These are phyloP conservation scores for Anniella stebbinsi DNA, from an alignment of 2,797 vertebrate species.

Conservation along the genomic window DNA sequence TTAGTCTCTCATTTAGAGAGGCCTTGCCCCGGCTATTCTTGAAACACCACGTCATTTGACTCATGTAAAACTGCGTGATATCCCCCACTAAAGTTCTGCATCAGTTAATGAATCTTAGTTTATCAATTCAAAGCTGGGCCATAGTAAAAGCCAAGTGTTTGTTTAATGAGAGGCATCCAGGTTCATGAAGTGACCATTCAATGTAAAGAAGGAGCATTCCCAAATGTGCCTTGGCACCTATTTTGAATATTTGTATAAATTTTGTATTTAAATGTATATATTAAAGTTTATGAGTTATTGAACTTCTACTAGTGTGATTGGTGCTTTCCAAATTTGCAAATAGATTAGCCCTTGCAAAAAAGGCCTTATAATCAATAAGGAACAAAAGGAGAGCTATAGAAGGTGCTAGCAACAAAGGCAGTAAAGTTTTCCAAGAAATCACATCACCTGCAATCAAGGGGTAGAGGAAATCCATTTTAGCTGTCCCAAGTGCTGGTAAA, in stretches of 20 bases:
- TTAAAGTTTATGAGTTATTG: background rate
- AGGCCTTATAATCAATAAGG: background rate
- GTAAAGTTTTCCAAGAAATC: background rate
- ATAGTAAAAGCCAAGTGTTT: background rate
- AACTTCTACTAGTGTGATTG: background rate
- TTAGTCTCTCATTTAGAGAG: background rate
- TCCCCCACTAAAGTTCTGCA: background rate
- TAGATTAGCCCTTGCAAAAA: background rate
- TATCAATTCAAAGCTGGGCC: background rate
- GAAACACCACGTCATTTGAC: background rate
- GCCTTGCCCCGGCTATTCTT: background rate
- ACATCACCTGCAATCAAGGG: background rate
- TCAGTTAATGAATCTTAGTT: background rate
- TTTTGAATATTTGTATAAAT: background rate
- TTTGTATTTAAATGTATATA: constrained; percentile 5
- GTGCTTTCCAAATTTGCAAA: background rate
- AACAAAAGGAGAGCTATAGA: background rate
- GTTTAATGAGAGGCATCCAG: background rate
- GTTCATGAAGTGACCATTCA: background rate
- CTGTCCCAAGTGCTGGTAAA: no score
- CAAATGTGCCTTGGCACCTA: background rate
- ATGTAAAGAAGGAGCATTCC: background rate
- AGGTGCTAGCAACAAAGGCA: background rate
- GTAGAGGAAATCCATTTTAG: background rate
- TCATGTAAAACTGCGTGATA: background rate